Evolutionary conservation across 2,888 invertebrate genomes (phyloP).

Genomic region (Ceriagrion tenellum): DNA sequence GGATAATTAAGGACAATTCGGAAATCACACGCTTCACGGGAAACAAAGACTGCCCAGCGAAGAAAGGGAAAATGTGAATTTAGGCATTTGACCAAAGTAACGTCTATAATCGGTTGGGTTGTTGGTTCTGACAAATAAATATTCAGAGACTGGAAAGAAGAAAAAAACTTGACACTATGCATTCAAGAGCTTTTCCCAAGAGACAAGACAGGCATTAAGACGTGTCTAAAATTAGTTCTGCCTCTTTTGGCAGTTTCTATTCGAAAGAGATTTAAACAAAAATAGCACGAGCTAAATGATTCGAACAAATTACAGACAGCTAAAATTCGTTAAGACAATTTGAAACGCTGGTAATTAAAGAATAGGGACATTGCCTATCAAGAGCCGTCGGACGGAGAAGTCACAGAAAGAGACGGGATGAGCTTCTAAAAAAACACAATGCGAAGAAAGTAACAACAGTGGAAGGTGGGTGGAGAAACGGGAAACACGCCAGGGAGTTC

Average conservation of each 20-base stretch:
- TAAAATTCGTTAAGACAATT: conserved; percentile 36
- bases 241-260: neutral
- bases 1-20: neutral
- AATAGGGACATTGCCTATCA: conserved; percentile 8
- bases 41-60: neutral
- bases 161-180: neutral
- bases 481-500: neutral
- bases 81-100: neutral
- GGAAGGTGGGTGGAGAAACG: conserved; percentile 13
- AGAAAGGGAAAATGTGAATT: neutral
- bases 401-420: neutral
- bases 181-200: neutral
- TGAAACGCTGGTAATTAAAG: conserved; percentile 15
- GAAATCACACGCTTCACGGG: neutral
- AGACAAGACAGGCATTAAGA: neutral
- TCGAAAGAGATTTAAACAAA: neutral
- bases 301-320: conserved; percentile 31
- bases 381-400: neutral
- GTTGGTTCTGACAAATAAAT: neutral
- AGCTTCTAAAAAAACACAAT: conserved; percentile 16
- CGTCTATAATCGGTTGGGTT: neutral
- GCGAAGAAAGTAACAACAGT: neutral
- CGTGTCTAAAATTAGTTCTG: neutral
- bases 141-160: neutral
- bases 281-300: neutral